Evolutionary conservation across 2,797 vertebrate species (phyloP).

Genomic region (Onychomys arenicola): DNA sequence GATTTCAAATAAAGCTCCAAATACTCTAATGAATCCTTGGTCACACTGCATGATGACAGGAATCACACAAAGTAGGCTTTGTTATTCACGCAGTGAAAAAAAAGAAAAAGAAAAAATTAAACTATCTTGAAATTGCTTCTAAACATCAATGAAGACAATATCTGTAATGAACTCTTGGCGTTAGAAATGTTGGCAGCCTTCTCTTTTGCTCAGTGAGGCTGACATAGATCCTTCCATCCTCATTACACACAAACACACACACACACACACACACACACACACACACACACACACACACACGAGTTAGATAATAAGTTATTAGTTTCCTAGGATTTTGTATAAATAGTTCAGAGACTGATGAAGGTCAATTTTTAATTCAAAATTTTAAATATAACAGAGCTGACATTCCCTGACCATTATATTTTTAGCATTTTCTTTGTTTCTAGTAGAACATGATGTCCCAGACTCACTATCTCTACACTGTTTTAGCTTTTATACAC

Average conservation of each 20-base stretch:
- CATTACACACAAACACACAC: neutral
- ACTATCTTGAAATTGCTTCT: neutral
- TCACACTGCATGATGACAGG: neutral
- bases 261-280: neutral
- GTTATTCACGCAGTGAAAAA: neutral
- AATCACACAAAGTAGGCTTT: neutral
- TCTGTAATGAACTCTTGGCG: neutral
- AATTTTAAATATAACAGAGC: neutral
- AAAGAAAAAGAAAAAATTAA: neutral
- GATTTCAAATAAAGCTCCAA: neutral
- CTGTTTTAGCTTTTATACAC: too few relatives aligned
- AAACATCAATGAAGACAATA: neutral
- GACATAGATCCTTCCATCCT: neutral
- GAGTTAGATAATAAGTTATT: neutral
- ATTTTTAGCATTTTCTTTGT: neutral
- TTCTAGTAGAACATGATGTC: neutral
- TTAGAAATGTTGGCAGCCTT: neutral
- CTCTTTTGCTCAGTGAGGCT: neutral
- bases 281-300: neutral
- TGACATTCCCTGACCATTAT: rapidly evolving
- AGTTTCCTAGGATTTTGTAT: neutral
- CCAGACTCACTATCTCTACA: neutral
- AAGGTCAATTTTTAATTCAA: neutral
- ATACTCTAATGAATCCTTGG: neutral
- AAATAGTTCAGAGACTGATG: neutral